Evolutionary conservation across 2,888 invertebrate genomes (phyloP).

Genomic region (Cerastoderma edule): DNA sequence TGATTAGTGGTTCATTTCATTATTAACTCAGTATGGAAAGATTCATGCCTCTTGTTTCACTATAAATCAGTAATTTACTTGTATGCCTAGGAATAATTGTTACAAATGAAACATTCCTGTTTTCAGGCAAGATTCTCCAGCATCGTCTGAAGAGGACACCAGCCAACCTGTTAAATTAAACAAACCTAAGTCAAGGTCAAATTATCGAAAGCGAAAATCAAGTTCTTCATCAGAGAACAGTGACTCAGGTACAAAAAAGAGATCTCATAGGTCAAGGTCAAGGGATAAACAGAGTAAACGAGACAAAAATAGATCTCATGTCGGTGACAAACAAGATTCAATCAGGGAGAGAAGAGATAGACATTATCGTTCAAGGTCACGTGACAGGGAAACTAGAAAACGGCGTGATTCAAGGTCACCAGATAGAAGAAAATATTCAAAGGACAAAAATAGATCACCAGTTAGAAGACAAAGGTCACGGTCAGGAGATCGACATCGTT

Average conservation of each 20-base stretch:
- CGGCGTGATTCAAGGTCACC: conserved; percentile 26
- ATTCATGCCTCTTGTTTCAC: too few species aligned
- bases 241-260: conserved; percentile 10
- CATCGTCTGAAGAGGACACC: not conserved
- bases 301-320: too few species aligned
- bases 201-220: conserved; percentile 15
- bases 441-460: conserved; percentile 19
- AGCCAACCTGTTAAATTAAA: not conserved
- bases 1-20: too few species aligned
- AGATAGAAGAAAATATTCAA: conserved; percentile 7
- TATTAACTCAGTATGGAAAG: too few species aligned
- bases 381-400: conserved; percentile 1
- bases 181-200: conserved; percentile 10
- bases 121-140: conserved; percentile 18
- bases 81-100: not conserved
- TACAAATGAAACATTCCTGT: not conserved
- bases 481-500: conserved; percentile 38
- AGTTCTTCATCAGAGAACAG: conserved; percentile 8
- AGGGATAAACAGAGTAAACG: conserved; percentile 5
- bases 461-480: conserved; percentile 38
- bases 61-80: too few species aligned
- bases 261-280: conserved; percentile 11
- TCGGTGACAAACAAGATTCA: conserved; percentile 22
- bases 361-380: conserved; percentile 3
- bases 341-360: conserved; percentile 20